phyloP scores from a whole-genome alignment of 30 jellyfish, hydroid and myxozoan species.

The Cassiopea andromeda region DNA sequence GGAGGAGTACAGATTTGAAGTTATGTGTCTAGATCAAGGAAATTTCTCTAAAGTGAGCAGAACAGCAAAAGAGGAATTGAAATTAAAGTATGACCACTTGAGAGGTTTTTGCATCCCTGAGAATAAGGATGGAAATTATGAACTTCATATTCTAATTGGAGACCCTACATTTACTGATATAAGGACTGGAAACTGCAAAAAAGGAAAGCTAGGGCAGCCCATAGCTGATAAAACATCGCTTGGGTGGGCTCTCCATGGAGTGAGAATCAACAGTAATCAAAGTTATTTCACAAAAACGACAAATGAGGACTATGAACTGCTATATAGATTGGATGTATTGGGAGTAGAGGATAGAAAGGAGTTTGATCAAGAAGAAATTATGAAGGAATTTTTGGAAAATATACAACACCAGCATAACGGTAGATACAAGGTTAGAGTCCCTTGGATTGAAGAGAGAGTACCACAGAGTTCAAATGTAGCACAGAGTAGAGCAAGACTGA shows the following conservation, averaged over 20 bases:
- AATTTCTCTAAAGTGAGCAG: slow-evolving; percentile 36
- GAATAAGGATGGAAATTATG: slow-evolving; percentile 50
- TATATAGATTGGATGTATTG: slow-evolving; percentile 42
- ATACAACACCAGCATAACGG: slow-evolving; percentile 34
- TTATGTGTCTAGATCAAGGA: slow-evolving; percentile 33
- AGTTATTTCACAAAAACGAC: slow-evolving; percentile 58
- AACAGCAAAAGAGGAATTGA: slow-evolving; percentile 42
- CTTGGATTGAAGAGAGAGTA: slow-evolving; percentile 59
- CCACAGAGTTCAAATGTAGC: slow-evolving; percentile 64
- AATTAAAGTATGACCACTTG: slow-evolving; percentile 33
- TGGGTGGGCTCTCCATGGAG: slow-evolving; percentile 71
- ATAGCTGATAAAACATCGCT: slow-evolving; percentile 59
- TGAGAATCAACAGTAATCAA: not conserved
- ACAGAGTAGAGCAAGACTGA: slow-evolving; percentile 60
- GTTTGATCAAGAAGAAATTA: slow-evolving; percentile 58
- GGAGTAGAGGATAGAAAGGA: slow-evolving; percentile 41
- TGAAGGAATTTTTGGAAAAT: slow-evolving; percentile 42
- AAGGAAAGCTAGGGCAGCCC: slow-evolving; percentile 43
- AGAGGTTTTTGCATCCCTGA: slow-evolving; percentile 56
- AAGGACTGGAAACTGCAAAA: slow-evolving; percentile 56
- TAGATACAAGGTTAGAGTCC: slow-evolving; percentile 26
- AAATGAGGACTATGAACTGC: slow-evolving; percentile 40
- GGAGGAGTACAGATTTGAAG: slow-evolving; percentile 47
- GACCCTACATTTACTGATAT: slow-evolving; percentile 62
- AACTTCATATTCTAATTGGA: slow-evolving; percentile 51